These are phyloP conservation scores for Schizotus pectinicornis DNA, from an alignment of 2,888 invertebrate genomes.

Conservation along the genomic window DNA sequence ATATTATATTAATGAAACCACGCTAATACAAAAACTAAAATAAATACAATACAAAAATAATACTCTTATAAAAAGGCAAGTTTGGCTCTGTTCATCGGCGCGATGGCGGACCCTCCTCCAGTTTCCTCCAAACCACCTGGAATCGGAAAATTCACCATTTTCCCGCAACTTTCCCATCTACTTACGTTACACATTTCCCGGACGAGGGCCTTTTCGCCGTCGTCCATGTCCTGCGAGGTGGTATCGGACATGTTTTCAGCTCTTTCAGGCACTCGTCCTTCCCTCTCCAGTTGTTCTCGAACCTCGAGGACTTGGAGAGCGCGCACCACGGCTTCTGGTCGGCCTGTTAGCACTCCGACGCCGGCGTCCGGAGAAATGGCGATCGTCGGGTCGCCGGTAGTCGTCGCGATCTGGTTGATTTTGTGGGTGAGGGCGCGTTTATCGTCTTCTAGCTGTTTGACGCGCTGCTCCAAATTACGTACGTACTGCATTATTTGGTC, in stretches of 20 bases:
- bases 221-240: slow-evolving; percentile 72
- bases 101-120: slow-evolving; percentile 81
- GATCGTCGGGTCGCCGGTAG: slow-evolving; percentile 55
- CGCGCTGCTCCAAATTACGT: slow-evolving; percentile 84
- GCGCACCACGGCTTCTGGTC: slow-evolving; percentile 91
- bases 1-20: slow-evolving; percentile 3
- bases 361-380: slow-evolving; percentile 52
- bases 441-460: slow-evolving; percentile 83
- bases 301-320: slow-evolving; percentile 82
- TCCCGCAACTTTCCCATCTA: slow-evolving; percentile 33
- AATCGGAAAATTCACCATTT: slow-evolving; percentile 31
- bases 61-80: slow-evolving; percentile 28
- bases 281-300: slow-evolving; percentile 86
- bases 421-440: slow-evolving; percentile 67
- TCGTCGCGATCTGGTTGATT: slow-evolving; percentile 58
- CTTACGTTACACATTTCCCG: slow-evolving; percentile 94
- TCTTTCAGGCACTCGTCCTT: slow-evolving; percentile 50
- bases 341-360: slow-evolving; percentile 63
- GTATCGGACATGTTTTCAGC: slow-evolving; percentile 48
- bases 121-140: slow-evolving; percentile 87
- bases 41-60: slow-evolving; percentile 29
- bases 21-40: slow-evolving; percentile 11
- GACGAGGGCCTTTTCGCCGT: slow-evolving; percentile 90
- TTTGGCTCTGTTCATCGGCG: slow-evolving; percentile 48
- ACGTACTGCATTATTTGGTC: slow-evolving; percentile 94